Conservation (phyloP, 1,140 invertebrate species). For the Artemia franciscana region DNA sequence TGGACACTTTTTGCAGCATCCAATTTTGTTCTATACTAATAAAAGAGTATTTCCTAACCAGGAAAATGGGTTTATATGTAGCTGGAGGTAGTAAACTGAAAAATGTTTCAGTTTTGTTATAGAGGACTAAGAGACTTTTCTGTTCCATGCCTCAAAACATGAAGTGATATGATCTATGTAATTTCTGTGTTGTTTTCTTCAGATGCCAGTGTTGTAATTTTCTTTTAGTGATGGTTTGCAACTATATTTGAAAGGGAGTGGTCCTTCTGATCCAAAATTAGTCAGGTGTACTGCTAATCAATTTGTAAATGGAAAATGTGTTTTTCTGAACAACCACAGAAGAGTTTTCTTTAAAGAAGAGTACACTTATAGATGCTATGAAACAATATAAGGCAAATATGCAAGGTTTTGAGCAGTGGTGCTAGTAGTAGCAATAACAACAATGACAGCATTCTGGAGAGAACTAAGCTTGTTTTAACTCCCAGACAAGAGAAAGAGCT, state of each 20-base stretch:
- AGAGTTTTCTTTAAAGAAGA: no score
- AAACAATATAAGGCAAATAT: no score
- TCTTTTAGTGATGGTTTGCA: not conserved
- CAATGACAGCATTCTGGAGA: no score
- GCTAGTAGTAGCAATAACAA: no score
- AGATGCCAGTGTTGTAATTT: not conserved
- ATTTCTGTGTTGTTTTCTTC: not conserved
- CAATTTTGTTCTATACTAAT: not conserved
- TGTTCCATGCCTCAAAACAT: not conserved
- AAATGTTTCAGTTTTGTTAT: not conserved
- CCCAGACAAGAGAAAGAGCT: no score
- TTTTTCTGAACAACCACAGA: no score
- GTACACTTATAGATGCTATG: no score
- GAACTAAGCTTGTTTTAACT: no score
- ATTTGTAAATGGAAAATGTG: no score
- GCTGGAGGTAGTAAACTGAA: not conserved
- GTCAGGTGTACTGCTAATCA: no score
- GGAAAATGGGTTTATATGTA: not conserved
- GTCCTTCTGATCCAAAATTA: no score
- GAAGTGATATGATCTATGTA: not conserved
- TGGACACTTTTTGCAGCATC: not conserved
- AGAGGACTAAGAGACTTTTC: not conserved
- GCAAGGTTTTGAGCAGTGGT: no score
- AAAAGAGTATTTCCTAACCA: not conserved
- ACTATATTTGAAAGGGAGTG: not conserved